Evolutionary conservation across 2,113 vertebrate genomes (phyloP).

Genomic region (Cebidichthys violaceus): DNA sequence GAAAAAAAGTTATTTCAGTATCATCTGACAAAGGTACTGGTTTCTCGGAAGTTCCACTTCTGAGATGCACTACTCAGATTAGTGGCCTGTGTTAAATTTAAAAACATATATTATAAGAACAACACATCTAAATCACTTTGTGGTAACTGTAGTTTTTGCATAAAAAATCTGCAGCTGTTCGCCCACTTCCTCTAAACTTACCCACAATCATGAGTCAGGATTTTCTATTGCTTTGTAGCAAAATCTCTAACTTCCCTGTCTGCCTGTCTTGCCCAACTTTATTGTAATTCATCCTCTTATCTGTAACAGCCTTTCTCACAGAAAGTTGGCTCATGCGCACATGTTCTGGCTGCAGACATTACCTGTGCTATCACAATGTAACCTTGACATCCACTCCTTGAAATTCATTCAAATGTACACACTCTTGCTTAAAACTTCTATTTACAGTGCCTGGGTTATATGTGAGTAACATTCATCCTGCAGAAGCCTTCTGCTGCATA

Average conservation of each 20-base stretch:
- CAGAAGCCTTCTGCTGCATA: background rate
- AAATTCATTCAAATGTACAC: background rate
- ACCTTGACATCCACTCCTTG: constrained; percentile 29
- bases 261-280: background rate
- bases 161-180: constrained; percentile 8
- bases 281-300: constrained; percentile 51
- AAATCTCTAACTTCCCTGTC: constrained; percentile 31
- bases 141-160: background rate
- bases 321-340: constrained; percentile 22
- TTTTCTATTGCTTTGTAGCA: background rate
- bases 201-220: constrained; percentile 26
- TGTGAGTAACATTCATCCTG: background rate
- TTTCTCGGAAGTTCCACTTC: background rate
- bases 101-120: background rate
- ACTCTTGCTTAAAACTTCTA: background rate
- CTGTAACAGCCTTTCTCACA: constrained; percentile 21
- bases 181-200: constrained; percentile 20
- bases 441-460: background rate
- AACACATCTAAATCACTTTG: constrained; percentile 8
- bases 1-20: background rate
- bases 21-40: background rate
- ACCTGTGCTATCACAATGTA: constrained; percentile 11
- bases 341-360: constrained; percentile 9
- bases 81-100: background rate
- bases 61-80: background rate